A percentile compares a stretch with the other conserved stretches of the same genome.
Evolutionary conservation across 2,888 invertebrate species (phyloP).

Genomic region (Conus canariensis): DNA sequence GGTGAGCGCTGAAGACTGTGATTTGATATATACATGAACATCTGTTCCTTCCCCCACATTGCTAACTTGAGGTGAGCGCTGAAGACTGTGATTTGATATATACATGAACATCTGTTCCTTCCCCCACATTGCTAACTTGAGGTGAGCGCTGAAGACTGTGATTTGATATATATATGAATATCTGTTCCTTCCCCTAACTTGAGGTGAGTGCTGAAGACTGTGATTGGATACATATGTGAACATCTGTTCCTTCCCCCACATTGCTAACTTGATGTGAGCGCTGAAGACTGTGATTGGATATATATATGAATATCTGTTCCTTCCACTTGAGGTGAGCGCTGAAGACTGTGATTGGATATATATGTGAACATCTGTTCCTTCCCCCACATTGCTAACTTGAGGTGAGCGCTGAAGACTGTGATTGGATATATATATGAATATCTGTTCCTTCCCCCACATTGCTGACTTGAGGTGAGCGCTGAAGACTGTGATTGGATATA

Average conservation of each 20-base stretch:
- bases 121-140: conserved; percentile 93
- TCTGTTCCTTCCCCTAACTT: conserved; percentile 96
- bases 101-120: conserved; percentile 89
- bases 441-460: conserved; percentile 98
- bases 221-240: too few relatives aligned
- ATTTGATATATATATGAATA: conserved; percentile 72
- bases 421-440: conserved; percentile 78
- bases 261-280: too few relatives aligned
- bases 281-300: not conserved
- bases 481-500: not conserved
- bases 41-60: conserved; percentile 96
- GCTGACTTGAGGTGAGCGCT: conserved; percentile 86
- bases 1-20: too few relatives aligned
- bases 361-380: conserved; percentile 90
- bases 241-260: too few relatives aligned
- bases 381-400: conserved; percentile 91
- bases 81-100: conserved; percentile 2
- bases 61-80: conserved; percentile 86
- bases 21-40: too few relatives aligned
- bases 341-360: too few relatives aligned
- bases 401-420: conserved; percentile 80
- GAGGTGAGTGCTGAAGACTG: too few relatives aligned
- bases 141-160: conserved; percentile 80
- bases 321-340: too few relatives aligned
- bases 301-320: too few relatives aligned